Percentiles rank a stretch among this genome's conserved stretches.
Evolutionary conservation across 2,113 vertebrate genomes (phyloP).

Genomic region (Ammospiza nelsoni): DNA sequence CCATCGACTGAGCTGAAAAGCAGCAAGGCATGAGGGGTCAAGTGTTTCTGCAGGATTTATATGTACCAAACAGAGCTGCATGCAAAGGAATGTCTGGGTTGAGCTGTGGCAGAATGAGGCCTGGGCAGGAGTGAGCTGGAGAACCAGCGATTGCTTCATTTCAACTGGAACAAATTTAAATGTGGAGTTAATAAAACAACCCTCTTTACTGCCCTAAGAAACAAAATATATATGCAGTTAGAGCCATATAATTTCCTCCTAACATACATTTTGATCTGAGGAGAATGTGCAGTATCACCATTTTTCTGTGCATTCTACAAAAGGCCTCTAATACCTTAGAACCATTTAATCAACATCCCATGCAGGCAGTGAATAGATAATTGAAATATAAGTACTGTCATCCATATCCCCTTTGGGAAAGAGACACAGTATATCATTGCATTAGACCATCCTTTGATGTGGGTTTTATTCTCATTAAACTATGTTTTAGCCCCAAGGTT

Average conservation of each 20-base stretch:
- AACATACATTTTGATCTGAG: conserved; percentile 30
- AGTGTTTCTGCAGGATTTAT: conserved; percentile 58
- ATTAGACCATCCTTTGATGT: conserved; percentile 60
- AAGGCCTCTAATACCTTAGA: conserved; percentile 20
- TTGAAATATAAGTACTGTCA: conserved; percentile 49
- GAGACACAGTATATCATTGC: conserved; percentile 53
- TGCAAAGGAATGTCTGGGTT: conserved; percentile 42
- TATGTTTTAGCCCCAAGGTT: conserved; percentile 51
- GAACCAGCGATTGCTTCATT: not conserved
- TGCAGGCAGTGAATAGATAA: conserved; percentile 26
- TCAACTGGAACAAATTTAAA: not conserved
- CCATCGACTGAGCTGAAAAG: conserved; percentile 40
- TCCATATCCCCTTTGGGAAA: conserved; percentile 61
- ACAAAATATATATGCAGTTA: conserved; percentile 12
- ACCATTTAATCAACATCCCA: conserved; percentile 43
- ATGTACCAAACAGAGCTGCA: conserved; percentile 44
- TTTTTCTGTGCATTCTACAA: conserved; percentile 14
- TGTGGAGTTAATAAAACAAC: not conserved
- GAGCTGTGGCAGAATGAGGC: not conserved
- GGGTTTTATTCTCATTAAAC: conserved; percentile 61
- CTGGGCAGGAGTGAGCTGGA: not conserved
- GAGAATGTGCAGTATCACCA: conserved; percentile 33
- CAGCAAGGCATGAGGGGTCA: conserved; percentile 61
- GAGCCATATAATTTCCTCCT: conserved; percentile 36
- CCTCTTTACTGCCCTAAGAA: conserved; percentile 9